Conservation (phyloP, 2,113 vertebrate genomes). For the Macrotus californicus region DNA sequence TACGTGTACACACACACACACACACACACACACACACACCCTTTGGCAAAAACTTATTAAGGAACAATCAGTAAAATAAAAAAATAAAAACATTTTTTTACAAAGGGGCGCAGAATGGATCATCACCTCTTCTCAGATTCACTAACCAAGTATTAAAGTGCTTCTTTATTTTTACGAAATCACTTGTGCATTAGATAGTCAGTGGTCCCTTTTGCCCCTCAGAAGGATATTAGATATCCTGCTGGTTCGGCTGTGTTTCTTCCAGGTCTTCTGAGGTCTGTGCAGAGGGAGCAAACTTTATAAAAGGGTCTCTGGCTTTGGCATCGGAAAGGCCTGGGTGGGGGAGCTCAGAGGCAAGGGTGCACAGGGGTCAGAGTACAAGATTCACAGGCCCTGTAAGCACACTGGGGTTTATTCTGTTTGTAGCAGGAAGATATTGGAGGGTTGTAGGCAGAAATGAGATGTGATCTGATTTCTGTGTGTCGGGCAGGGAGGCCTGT, state of each 20-base stretch:
- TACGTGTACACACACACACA: no score
- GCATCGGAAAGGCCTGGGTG: background rate
- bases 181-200: background rate
- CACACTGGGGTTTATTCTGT: background rate
- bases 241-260: background rate
- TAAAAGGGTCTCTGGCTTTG: background rate
- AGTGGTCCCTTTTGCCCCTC: background rate
- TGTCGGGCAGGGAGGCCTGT: rapidly evolving
- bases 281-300: background rate
- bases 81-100: background rate
- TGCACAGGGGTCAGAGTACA: background rate
- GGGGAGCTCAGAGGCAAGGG: background rate
- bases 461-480: background rate
- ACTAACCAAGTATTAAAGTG: background rate
- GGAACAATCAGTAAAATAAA: background rate
- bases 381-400: background rate
- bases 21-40: no score
- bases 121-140: background rate
- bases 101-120: background rate
- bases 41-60: background rate
- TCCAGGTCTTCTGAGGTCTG: background rate
- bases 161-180: background rate
- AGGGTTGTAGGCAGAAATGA: background rate
- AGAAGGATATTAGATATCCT: background rate
- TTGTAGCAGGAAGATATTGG: background rate